phyloP scores from a whole-genome alignment of 2,888 invertebrate species.

The Nemoura dubitans region DNA sequence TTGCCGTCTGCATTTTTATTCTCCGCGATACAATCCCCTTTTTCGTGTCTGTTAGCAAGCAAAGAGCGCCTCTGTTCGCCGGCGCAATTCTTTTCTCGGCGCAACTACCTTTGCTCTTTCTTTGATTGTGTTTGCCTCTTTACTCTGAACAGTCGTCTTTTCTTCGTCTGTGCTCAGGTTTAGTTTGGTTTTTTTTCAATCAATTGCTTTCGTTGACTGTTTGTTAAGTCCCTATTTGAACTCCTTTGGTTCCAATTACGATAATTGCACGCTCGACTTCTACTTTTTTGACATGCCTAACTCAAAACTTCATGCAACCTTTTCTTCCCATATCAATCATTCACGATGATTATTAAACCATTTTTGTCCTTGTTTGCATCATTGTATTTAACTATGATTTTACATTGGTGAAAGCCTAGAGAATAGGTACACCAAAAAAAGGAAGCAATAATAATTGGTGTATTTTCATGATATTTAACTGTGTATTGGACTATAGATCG shows the following conservation, averaged over 20 bases:
- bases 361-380: neutral
- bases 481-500: too few species aligned
- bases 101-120: constrained; percentile 28
- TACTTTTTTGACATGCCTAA: neutral
- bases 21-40: neutral
- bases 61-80: constrained; percentile 17
- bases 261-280: neutral
- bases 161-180: constrained; percentile 1
- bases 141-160: constrained; percentile 1
- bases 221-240: constrained; percentile 13
- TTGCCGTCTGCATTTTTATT: neutral
- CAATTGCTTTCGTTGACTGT: neutral
- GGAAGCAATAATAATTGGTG: neutral
- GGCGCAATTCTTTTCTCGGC: neutral
- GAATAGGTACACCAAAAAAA: too few species aligned
- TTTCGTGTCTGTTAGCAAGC: neutral
- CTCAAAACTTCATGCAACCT: neutral
- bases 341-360: neutral
- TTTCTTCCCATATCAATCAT: neutral
- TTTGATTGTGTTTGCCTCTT: neutral
- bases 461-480: neutral
- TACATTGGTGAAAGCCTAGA: too few species aligned
- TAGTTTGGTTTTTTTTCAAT: constrained; percentile 23
- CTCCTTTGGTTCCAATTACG: constrained; percentile 20
- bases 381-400: too few species aligned